phyloP scores from a whole-genome alignment of 2,797 vertebrate species.

The Lithobates sylvaticus region DNA sequence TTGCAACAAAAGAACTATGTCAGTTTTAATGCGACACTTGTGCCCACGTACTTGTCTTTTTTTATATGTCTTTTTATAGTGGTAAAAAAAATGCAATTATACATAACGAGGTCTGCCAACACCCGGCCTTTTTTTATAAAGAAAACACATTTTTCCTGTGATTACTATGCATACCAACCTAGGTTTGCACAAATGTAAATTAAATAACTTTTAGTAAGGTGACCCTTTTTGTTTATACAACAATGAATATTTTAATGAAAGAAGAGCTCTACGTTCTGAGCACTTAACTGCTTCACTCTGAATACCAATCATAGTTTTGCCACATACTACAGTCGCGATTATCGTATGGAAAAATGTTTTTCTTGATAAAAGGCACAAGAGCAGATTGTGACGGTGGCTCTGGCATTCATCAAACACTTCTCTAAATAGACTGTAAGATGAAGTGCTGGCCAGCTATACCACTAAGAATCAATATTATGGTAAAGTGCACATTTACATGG shows the following conservation, averaged over 20 bases:
- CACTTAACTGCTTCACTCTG: conserved; percentile 12
- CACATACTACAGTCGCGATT: not conserved
- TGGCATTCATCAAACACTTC: conserved; percentile 34
- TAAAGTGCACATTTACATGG: conserved; percentile 6
- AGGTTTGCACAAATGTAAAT: not conserved
- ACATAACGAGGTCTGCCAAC: not conserved
- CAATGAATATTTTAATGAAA: conserved; percentile 25
- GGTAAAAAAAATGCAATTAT: not conserved
- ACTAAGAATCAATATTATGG: conserved; percentile 8
- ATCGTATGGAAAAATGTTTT: conserved; percentile 46
- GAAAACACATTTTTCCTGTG: not conserved
- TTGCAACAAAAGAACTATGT: not conserved
- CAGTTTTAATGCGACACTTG: not conserved
- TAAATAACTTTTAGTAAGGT: not conserved
- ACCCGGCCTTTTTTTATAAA: not conserved
- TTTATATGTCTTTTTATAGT: not conserved
- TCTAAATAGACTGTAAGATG: conserved; percentile 2
- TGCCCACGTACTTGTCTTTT: not conserved
- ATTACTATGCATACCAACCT: not conserved
- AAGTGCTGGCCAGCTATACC: not conserved
- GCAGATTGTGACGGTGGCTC: conserved; percentile 5
- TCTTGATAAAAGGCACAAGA: conserved; percentile 12
- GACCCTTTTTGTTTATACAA: not conserved
- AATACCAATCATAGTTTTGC: conserved; percentile 28
- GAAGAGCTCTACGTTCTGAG: not conserved